phyloP scores from a whole-genome alignment of 2,113 vertebrate genomes.

The Nyctereutes procyonoides region DNA sequence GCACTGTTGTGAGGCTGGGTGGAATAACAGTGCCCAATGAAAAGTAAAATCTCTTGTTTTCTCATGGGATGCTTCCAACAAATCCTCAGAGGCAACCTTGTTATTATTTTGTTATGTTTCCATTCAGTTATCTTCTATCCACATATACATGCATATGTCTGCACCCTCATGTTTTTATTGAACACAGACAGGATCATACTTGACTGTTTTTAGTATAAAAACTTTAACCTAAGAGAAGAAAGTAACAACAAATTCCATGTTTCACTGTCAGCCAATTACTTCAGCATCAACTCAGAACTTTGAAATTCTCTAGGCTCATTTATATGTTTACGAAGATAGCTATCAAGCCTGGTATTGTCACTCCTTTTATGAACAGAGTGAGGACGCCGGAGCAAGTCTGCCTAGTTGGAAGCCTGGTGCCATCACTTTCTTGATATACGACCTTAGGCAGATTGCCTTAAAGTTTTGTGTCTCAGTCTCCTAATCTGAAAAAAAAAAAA shows the following conservation, averaged over 20 bases:
- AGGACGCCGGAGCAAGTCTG: not conserved
- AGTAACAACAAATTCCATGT: not conserved
- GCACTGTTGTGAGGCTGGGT: not conserved
- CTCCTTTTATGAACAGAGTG: not conserved
- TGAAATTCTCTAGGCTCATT: not conserved
- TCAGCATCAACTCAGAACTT: not conserved
- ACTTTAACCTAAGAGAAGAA: not conserved
- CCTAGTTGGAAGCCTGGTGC: not conserved
- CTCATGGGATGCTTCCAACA: not conserved
- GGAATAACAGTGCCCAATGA: not conserved
- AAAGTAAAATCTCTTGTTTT: not conserved
- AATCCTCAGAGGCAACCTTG: not conserved
- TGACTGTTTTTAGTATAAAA: not conserved
- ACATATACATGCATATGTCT: not conserved
- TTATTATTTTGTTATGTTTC: not conserved
- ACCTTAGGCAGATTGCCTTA: not conserved
- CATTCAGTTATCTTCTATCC: not conserved
- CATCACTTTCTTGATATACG: not conserved
- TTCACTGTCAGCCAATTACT: not conserved
- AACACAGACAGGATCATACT: not conserved
- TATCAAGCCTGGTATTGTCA: not conserved
- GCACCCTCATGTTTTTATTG: not conserved
- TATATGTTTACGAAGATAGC: not conserved
- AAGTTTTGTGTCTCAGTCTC: not conserved
- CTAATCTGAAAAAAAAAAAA: not conserved